A percentile compares a stretch with the other conserved stretches of the same genome.
These are phyloP conservation scores for Steatornis caripensis DNA, from an alignment of 2,113 vertebrate species.

Conservation along the genomic window DNA sequence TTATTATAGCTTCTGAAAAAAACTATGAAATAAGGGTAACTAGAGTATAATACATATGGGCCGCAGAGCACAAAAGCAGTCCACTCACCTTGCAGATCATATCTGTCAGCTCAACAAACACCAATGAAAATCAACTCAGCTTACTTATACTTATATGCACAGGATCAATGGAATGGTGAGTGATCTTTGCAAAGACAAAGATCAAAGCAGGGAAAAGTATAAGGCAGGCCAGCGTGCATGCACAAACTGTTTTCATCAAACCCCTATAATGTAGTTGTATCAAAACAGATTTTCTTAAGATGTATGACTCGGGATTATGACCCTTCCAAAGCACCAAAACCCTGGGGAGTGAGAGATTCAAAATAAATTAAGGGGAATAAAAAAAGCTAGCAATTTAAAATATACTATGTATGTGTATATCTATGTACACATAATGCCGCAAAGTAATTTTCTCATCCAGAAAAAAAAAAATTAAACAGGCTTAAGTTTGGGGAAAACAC, in stretches of 20 bases:
- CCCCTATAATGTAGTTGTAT: neutral
- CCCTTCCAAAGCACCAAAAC: neutral
- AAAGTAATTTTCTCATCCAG: neutral
- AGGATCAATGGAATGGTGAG: neutral
- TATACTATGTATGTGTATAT: neutral
- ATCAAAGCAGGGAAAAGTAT: constrained; percentile 11
- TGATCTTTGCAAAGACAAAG: neutral
- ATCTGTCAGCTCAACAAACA: neutral
- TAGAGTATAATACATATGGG: neutral
- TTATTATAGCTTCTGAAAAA: neutral
- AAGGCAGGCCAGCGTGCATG: neutral
- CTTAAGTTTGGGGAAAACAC: neutral
- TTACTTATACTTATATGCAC: neutral
- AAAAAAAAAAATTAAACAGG: neutral
- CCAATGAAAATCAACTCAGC: neutral
- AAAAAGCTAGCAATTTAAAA: neutral
- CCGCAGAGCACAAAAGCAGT: neutral
- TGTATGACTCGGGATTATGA: neutral
- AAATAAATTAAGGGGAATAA: neutral
- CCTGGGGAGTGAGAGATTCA: neutral
- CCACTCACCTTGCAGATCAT: neutral
- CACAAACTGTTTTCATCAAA: constrained; percentile 30
- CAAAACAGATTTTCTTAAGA: constrained; percentile 17
- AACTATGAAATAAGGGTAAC: neutral
- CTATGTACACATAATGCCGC: neutral